Conservation (phyloP, 2,888 invertebrate genomes). For the Podabrus alpinus region DNA sequence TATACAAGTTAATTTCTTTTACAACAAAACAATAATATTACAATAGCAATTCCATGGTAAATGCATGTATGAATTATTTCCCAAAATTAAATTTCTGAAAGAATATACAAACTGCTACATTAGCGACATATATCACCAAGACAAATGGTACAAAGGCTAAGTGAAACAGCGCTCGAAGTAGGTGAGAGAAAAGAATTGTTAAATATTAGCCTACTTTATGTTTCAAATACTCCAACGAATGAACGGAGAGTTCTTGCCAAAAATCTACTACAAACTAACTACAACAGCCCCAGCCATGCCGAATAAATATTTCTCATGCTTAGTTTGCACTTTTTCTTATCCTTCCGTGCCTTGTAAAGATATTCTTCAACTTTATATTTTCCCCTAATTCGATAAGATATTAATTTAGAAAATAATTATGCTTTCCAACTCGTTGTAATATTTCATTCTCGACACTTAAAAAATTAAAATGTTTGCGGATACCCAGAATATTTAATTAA, state of each 20-base stretch:
- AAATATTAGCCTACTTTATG: conserved; percentile 32
- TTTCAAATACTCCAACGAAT: conserved; percentile 27
- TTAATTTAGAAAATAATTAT: conserved; percentile 11
- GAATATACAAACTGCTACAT: conserved; percentile 38
- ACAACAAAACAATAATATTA: background rate
- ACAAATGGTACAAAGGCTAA: conserved; percentile 40
- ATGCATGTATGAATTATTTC: conserved; percentile 30
- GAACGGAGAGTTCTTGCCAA: conserved; percentile 30
- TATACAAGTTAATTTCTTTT: background rate
- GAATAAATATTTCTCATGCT: conserved; percentile 34
- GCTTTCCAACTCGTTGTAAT: conserved; percentile 1
- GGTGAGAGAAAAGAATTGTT: conserved; percentile 46
- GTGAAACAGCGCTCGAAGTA: conserved; percentile 45
- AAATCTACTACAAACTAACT: conserved; percentile 17
- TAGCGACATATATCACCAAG: conserved; percentile 42
- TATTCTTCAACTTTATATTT: conserved; percentile 4
- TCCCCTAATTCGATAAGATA: conserved; percentile 11
- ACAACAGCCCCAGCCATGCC: conserved; percentile 31
- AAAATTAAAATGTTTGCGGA: background rate
- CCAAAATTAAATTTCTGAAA: conserved; percentile 34
- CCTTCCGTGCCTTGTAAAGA: conserved; percentile 4
- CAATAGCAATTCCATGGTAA: conserved; percentile 13
- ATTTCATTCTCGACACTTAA: background rate
- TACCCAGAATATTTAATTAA: background rate
- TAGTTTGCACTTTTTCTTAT: conserved; percentile 30